Conservation (phyloP, 2,113 vertebrate genomes). For the Petrocephalus zakoni region DNA sequence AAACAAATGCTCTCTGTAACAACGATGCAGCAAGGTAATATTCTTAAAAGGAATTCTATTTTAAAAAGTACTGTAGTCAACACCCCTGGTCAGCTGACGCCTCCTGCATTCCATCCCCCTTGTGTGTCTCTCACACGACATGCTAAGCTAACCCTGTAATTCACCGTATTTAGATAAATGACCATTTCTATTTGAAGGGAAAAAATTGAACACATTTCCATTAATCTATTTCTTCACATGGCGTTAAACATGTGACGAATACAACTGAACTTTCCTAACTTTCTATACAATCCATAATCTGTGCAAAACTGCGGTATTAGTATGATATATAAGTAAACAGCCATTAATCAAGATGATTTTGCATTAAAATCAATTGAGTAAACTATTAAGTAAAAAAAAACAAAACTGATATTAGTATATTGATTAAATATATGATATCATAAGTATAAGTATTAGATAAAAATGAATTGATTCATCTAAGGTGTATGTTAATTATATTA, state of each 20-base stretch:
- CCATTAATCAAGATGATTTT: not conserved
- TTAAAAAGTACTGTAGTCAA: conserved; percentile 1
- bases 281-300: not conserved
- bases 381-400: not conserved
- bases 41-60: conserved; percentile 4
- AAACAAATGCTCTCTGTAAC: not conserved
- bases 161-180: not conserved
- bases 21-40: not conserved
- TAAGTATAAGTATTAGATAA: not conserved
- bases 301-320: not conserved
- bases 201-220: not conserved
- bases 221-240: not conserved
- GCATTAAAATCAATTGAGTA: not conserved
- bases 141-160: not conserved
- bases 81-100: not conserved
- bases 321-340: not conserved
- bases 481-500: no score
- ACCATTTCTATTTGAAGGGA: not conserved
- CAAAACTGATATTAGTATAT: not conserved
- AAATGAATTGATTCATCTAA: no score
- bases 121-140: not conserved
- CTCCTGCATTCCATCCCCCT: not conserved
- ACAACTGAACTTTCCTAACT: not conserved
- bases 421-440: not conserved
- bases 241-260: not conserved